phyloP scores from a whole-genome alignment of 1,140 invertebrate species.

The Hesperophylax magnus region DNA sequence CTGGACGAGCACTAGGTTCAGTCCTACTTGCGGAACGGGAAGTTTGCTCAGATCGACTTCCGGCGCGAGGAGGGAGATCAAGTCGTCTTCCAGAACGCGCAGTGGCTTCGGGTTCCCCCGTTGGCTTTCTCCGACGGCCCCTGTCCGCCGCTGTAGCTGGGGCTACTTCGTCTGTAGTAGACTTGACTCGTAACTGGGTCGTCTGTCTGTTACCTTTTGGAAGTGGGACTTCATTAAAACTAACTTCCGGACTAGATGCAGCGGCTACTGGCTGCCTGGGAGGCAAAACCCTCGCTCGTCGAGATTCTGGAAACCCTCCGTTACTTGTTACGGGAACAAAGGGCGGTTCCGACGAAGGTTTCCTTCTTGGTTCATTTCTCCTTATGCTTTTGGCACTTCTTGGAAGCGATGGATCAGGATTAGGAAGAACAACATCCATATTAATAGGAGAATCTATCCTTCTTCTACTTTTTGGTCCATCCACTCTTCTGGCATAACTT shows the following conservation, averaged over 20 bases:
- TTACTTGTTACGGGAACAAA: constrained; percentile 50
- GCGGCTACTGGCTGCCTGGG: constrained; percentile 20
- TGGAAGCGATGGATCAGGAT: constrained; percentile 34
- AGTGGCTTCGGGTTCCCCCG: background rate
- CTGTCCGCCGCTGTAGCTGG: background rate
- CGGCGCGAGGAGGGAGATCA: too few species aligned
- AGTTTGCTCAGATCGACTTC: too few species aligned
- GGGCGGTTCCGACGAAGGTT: constrained; percentile 36
- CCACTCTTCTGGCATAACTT: constrained; percentile 47
- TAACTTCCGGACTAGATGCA: background rate
- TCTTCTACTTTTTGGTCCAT: constrained; percentile 21
- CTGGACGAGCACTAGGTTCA: too few species aligned
- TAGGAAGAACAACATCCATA: constrained; percentile 8
- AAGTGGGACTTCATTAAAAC: background rate
- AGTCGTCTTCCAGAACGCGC: too few species aligned
- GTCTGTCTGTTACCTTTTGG: constrained; percentile 45
- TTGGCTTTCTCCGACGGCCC: constrained; percentile 29
- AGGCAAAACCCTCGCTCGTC: constrained; percentile 48
- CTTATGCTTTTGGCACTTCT: constrained; percentile 46
- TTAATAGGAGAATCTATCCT: constrained; percentile 18
- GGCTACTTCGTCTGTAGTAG: constrained; percentile 2
- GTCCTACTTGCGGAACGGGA: too few species aligned
- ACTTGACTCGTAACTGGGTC: background rate
- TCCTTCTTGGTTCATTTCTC: constrained; percentile 30
- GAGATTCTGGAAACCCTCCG: constrained; percentile 50